These are phyloP conservation scores for Paradoxurus hermaphroditus DNA, from an alignment of 2,113 vertebrate genomes.

Conservation along the genomic window DNA sequence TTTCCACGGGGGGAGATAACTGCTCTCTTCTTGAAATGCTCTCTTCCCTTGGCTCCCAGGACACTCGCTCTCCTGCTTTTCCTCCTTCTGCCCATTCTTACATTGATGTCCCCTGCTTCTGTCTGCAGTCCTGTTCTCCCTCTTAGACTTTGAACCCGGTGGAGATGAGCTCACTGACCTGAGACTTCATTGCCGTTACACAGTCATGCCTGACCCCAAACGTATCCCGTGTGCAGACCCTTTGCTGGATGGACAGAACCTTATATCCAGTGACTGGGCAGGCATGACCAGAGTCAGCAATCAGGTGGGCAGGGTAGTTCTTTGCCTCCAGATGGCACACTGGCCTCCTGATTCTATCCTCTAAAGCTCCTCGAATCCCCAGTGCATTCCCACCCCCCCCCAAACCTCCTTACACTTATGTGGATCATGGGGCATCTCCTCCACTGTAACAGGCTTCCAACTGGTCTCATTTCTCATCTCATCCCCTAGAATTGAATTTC, in stretches of 20 bases:
- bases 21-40: background rate
- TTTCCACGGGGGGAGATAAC: background rate
- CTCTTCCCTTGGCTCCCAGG: background rate
- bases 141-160: background rate
- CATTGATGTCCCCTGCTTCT: background rate
- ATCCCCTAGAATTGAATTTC: background rate
- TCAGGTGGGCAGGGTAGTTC: background rate
- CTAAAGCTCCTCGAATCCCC: background rate
- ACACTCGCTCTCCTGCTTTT: background rate
- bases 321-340: background rate
- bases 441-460: background rate
- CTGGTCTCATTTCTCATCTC: background rate
- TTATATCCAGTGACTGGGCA: background rate
- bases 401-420: background rate
- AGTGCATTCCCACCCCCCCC: background rate
- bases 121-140: background rate
- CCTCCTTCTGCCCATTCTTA: background rate
- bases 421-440: background rate
- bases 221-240: background rate
- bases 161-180: background rate
- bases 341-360: background rate
- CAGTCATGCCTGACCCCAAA: background rate
- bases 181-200: background rate
- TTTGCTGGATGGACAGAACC: background rate
- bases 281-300: background rate